Base-by-base conservation (phyloP, 2,113 vertebrate genomes). In the Apteryx mantelli region DNA sequence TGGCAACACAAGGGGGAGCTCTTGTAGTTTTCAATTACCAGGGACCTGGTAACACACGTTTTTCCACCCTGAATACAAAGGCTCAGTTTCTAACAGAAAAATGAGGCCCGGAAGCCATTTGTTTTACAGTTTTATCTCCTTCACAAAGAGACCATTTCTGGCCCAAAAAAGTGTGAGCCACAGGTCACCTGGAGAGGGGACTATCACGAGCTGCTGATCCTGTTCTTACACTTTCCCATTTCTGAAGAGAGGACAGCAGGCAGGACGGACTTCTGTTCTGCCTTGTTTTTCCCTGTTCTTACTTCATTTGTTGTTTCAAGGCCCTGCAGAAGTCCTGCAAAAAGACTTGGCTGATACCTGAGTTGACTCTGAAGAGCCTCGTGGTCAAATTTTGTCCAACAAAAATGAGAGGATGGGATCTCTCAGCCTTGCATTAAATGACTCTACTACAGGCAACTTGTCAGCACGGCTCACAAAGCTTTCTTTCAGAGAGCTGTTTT, bases 1-100 rank as follows among this genome's bases (percentile, higher is more conserved):
- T 19, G 2, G 56, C 13, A 69, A 84, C 95, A 80, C 78, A 61
- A 91, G 97, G 40, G 94, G 91, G 96, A 95, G 91, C 92, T 70
- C 86, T 42, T 84, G 86, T 28, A 52, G 77, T 87, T 89, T 44
- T 19, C 74, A 56, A 9, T 5, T 5, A n/a, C 26, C 4, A 6
- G 7, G 4, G 18, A 11, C 32, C 0, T 42, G 3, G n/a, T 52
- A 38, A 17, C 1, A 8, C 1, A 48, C n/a, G 21, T 36, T 32
- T 50, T 77, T 26, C 36, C 46, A 21, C 56, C 73, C 44, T 56
- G 30, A 61, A 46, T 10, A 30, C 0, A 17, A 73, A 76, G 6
- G 65, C 38, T 64, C 52, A 5, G 52, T 1, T 76, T 66, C 44
- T 48, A 7, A 36, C 38, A 38, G 38, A 5, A 2, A 1, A 34